Conservation (phyloP, 2,888 invertebrate species). For the Apotomis capreana region DNA sequence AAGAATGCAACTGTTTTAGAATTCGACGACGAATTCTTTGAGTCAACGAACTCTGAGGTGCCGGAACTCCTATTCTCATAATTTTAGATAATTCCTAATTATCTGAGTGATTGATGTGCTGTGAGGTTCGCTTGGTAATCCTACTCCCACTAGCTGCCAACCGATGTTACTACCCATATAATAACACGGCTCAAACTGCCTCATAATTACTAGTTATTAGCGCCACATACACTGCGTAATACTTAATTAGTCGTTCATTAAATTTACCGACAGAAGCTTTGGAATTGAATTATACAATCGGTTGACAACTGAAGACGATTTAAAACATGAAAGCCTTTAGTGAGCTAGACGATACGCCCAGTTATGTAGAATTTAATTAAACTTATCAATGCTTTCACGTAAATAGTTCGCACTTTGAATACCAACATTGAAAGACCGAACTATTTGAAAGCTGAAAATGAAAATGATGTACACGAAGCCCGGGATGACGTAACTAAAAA, state of each 20-base stretch:
- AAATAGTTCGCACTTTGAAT: background rate
- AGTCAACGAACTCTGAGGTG: conserved; percentile 32
- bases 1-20: conserved; percentile 42
- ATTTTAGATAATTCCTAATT: conserved; percentile 45
- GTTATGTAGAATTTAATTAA: background rate
- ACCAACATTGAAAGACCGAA: background rate
- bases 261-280: conserved; percentile 44
- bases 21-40: conserved; percentile 23
- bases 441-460: background rate
- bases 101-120: conserved; percentile 57
- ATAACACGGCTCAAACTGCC: conserved; percentile 25
- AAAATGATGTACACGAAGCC: background rate
- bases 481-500: conserved; percentile 13
- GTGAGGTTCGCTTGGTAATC: conserved; percentile 47
- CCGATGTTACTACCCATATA: conserved; percentile 16
- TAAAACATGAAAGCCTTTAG: conserved; percentile 21
- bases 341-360: background rate
- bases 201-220: conserved; percentile 52
- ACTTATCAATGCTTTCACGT: conserved; percentile 5
- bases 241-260: conserved; percentile 50
- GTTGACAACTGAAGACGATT: conserved; percentile 23
- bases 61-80: conserved; percentile 19
- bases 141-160: conserved; percentile 48
- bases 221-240: conserved; percentile 44
- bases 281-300: conserved; percentile 11